phyloP scores from a whole-genome alignment of 92 coral and sea anemone species.

The Diadumene lineata region DNA sequence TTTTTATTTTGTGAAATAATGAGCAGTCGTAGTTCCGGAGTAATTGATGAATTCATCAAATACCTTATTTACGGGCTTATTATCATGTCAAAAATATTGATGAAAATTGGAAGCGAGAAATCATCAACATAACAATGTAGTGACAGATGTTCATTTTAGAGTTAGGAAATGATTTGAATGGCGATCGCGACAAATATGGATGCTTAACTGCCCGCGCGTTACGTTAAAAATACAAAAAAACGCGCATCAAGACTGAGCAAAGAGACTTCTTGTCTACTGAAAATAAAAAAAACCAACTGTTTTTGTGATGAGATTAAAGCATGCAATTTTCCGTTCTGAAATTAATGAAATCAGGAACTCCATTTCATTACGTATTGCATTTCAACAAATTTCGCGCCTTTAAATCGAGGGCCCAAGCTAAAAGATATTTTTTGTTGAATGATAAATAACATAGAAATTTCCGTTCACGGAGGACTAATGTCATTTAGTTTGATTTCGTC shows the following conservation, averaged over 20 bases:
- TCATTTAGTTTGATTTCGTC: not conserved
- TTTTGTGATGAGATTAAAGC: not conserved
- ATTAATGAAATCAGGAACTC: not conserved
- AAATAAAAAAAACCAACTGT: not conserved
- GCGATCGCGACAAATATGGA: too few relatives aligned
- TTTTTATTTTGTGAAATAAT: not conserved
- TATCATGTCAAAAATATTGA: not conserved
- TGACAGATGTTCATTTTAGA: slow-evolving; percentile 4
- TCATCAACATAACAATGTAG: not conserved
- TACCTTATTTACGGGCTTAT: not conserved
- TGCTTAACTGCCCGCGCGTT: too few relatives aligned
- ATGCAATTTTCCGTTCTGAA: not conserved
- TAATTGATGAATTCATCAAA: not conserved
- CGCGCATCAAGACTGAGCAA: too few relatives aligned
- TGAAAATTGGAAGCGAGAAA: slow-evolving; percentile 1
- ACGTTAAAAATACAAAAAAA: too few relatives aligned
- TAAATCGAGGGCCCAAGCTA: too few relatives aligned
- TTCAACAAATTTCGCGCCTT: not conserved
- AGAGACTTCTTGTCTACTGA: too few relatives aligned
- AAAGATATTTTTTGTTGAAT: too few relatives aligned
- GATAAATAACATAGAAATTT: too few relatives aligned
- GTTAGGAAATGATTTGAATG: too few relatives aligned
- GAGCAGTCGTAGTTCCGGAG: not conserved
- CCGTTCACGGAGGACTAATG: too few relatives aligned
- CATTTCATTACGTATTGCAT: too few relatives aligned